A percentile compares a stretch with the other conserved stretches of the same genome.
These are phyloP conservation scores for Austrolebias charrua DNA, from an alignment of 2,797 vertebrate species.

Conservation along the genomic window DNA sequence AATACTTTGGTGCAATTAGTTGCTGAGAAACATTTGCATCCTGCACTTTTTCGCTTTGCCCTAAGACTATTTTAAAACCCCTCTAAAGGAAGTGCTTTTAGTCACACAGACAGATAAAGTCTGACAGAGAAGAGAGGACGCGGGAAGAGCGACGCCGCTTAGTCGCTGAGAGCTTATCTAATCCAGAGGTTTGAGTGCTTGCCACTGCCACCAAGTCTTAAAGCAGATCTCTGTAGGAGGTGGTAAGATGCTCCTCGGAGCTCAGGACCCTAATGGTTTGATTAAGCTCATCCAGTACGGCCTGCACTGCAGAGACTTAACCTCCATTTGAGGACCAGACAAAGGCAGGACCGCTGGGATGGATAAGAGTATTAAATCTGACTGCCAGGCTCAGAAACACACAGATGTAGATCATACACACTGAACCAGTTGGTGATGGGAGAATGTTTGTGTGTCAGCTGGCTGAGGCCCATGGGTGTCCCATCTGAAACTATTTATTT, in stretches of 20 bases:
- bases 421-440: constrained; percentile 16
- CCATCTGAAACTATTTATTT: neutral
- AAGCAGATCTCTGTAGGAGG: constrained; percentile 74
- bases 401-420: constrained; percentile 44
- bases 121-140: constrained; percentile 28
- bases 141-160: constrained; percentile 29
- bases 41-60: constrained; percentile 6
- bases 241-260: constrained; percentile 74
- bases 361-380: constrained; percentile 74
- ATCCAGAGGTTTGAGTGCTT: constrained; percentile 69
- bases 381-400: constrained; percentile 62
- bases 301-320: constrained; percentile 73
- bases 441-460: neutral
- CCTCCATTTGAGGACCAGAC: constrained; percentile 88
- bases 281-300: constrained; percentile 79
- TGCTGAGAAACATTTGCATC: neutral
- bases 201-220: constrained; percentile 66
- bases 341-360: constrained; percentile 77
- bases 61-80: constrained; percentile 40
- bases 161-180: constrained; percentile 62
- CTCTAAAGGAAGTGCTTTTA: constrained; percentile 54
- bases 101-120: constrained; percentile 35
- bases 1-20: no score
- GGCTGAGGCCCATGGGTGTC: neutral
- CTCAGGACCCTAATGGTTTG: constrained; percentile 82